Base-by-base conservation (phyloP, 2,797 vertebrate species). In the Enteromius treurensis region DNA sequence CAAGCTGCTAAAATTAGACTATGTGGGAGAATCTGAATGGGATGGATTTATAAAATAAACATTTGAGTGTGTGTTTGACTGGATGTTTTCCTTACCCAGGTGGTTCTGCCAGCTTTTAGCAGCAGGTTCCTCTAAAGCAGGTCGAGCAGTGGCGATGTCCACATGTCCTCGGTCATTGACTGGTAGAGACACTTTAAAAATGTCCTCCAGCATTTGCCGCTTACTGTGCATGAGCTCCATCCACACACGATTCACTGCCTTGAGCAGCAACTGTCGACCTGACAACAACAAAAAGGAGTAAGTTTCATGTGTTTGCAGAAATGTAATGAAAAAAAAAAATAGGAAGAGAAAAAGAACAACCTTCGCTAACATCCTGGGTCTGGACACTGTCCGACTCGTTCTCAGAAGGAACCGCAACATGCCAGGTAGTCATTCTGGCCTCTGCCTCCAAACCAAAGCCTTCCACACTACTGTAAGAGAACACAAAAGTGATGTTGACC, bases 361-460 rank as follows among this genome's bases (percentile, higher is more conserved):
- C 98, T 95, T 99, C 98, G 23, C 98, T 97, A 87, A 97, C 94
- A 85, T 99, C 98, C 74, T 98, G 97, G 91, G 90, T 97, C 92
- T 97, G 97, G 8, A 94, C 90, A 19, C 95, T 88, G 75, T 98
- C 97, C 0, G 95, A 89, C 51, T 98, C 97, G 10, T 96, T 96
- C 88, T 99, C 98, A 0, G 97, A 91, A 9, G 97, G 95, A 82
- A 99, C 97, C 96, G 98, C 98, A 55, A 99, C 95, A 80, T 99
- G 98, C 98, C 98, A 99, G 37, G 98, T 99, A 5, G 98, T 99
- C 98, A 99, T 99, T 86, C 98, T 94, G 77, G 98, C 97, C 93
- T 99, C 98, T 19, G 98, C 97, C 93, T 99, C 98, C 92, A 99
- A 90, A 80, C 98, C 98, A 85, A 99, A 99, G 19, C 98, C 98